Conservation (phyloP, 2,888 invertebrate species). For the Drosophila tripunctata region DNA sequence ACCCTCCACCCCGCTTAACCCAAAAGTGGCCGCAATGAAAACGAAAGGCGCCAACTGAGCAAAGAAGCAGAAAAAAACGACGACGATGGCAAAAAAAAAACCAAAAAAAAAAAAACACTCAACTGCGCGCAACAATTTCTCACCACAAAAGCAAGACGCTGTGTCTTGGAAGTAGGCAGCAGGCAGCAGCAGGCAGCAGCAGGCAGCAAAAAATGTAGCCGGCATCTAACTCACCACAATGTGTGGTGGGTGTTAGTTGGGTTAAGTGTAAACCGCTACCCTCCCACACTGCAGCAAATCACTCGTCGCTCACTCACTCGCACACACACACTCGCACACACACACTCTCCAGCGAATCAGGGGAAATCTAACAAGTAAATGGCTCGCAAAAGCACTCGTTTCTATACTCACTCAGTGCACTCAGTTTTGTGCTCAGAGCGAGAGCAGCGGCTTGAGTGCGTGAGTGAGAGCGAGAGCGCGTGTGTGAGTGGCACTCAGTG, state of each 20-base stretch:
- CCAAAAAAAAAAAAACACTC: slow-evolving; percentile 46
- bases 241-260: slow-evolving; percentile 30
- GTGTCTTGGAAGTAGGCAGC: slow-evolving; percentile 56
- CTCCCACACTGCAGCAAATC: no score
- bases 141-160: slow-evolving; percentile 75
- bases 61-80: slow-evolving; percentile 22
- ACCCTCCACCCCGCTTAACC: slow-evolving; percentile 2
- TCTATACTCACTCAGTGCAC: slow-evolving; percentile 45
- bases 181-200: neutral
- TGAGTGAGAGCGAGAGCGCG: slow-evolving; percentile 4
- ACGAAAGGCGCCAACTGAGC: slow-evolving; percentile 60
- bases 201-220: slow-evolving; percentile 18
- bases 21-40: slow-evolving; percentile 58
- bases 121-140: slow-evolving; percentile 74
- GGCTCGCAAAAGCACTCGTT: slow-evolving; percentile 36
- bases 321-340: slow-evolving; percentile 13
- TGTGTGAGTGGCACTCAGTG: slow-evolving; percentile 13
- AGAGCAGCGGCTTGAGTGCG: slow-evolving; percentile 10
- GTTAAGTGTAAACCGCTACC: slow-evolving; percentile 4
- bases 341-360: slow-evolving; percentile 63
- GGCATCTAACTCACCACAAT: slow-evolving; percentile 74
- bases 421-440: slow-evolving; percentile 38
- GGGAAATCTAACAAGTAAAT: slow-evolving; percentile 68
- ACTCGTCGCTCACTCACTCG: slow-evolving; percentile 1
- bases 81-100: slow-evolving; percentile 4